phyloP scores from a whole-genome alignment of 2,113 vertebrate genomes.

The Stegastes partitus region DNA sequence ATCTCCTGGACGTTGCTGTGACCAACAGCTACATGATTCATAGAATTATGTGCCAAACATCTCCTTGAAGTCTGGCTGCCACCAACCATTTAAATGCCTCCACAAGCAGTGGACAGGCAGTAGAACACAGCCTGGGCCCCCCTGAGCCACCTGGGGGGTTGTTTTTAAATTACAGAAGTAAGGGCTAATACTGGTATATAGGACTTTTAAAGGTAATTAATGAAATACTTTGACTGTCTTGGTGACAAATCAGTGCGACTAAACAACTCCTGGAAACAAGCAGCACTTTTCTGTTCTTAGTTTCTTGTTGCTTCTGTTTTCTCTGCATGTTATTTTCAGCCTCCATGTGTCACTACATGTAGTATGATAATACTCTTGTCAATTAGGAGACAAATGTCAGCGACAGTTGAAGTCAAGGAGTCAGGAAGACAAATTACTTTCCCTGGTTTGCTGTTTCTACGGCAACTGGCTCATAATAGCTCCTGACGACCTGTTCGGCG shows the following conservation, averaged over 20 bases:
- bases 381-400: slow-evolving; percentile 53
- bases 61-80: too few species aligned
- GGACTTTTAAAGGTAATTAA: too few species aligned
- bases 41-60: background rate
- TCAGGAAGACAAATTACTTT: slow-evolving; percentile 44
- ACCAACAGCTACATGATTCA: slow-evolving; percentile 1
- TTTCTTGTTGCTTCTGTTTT: background rate
- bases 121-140: too few species aligned
- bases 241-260: too few species aligned
- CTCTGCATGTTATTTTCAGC: slow-evolving; percentile 48
- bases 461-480: slow-evolving; percentile 57
- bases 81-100: too few species aligned
- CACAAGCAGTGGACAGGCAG: too few species aligned
- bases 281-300: background rate
- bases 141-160: too few species aligned
- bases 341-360: slow-evolving; percentile 18
- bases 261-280: too few species aligned
- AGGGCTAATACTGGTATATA: too few species aligned
- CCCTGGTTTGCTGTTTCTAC: slow-evolving; percentile 59
- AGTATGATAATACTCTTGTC: slow-evolving; percentile 12
- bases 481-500: slow-evolving; percentile 42
- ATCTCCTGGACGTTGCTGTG: background rate
- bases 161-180: too few species aligned
- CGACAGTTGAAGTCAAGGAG: slow-evolving; percentile 15
- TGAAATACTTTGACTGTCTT: too few species aligned